Base-by-base conservation (phyloP, 2,113 vertebrate species). In the Caloenas nicobarica region DNA sequence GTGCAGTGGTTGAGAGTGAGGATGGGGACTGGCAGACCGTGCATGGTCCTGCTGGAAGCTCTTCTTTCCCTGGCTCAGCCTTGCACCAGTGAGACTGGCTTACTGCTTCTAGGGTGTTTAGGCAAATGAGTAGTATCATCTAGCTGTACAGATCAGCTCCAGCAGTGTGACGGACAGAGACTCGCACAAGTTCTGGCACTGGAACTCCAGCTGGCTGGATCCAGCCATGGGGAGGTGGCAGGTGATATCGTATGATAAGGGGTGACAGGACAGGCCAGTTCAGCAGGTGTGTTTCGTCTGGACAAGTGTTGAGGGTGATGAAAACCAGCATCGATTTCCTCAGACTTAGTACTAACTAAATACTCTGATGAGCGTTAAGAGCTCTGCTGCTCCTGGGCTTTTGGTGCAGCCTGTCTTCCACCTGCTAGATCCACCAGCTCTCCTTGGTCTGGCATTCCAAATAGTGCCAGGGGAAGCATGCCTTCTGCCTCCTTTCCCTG, bases 361-460 rank as follows among this genome's bases (percentile, higher is more conserved):
- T 7, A 17, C 50, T 77, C n/a, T 51, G 64, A 31, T 0, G 2
- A 40, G n/a, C 22, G 44, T 82, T 74, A 56, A 50, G 28, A 40
- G 25, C 60, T 73, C 15, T 42, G 69, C 65, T 74, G 23, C 29
- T 83, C 33, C 44, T 42, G 29, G 53, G 42, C n/a, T 60, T 78
- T 86, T 71, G 21, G 46, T 83, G 54, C 79, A 62, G 40, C 6
- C 0, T 51, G 48, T 81, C 44, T 91, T 85, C 73, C 70, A 80
- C 92, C 93, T 80, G 82, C 82, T 78, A 50, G 64, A 93, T 81
- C 44, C 44, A 31, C 62, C 82, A 92, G 88, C 79, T 80, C 76
- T 90, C 88, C 56, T 66, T 36, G 68, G 64, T 77, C 76, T 90
- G 71, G 46, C 65, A 51, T 92, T 82, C 71, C 81, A 77, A 2